phyloP scores from a whole-genome alignment of 2,888 invertebrate genomes.

The Mythimna pallens region DNA sequence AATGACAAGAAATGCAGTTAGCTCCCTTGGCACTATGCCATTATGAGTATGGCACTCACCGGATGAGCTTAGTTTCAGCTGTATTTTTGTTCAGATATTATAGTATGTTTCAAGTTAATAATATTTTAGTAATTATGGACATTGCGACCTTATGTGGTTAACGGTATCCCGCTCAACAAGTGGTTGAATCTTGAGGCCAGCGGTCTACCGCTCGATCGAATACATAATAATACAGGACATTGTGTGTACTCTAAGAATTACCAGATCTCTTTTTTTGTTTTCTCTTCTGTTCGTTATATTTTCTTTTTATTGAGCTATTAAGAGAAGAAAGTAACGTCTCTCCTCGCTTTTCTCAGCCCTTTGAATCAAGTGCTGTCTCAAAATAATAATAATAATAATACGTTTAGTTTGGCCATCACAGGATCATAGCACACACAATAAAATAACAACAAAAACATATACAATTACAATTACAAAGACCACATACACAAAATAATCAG shows the following conservation, averaged over 20 bases:
- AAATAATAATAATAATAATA: not conserved
- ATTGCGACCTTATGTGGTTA: constrained; percentile 62
- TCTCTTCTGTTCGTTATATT: not conserved
- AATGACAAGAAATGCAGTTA: constrained; percentile 68
- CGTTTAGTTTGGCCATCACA: too few species aligned
- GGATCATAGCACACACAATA: too few species aligned
- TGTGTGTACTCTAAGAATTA: constrained; percentile 22
- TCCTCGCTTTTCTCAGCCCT: too few species aligned
- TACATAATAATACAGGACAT: constrained; percentile 47
- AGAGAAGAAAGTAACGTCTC: not conserved
- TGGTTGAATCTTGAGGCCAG: constrained; percentile 69
- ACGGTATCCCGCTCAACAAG: constrained; percentile 70
- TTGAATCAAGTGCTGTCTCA: too few species aligned
- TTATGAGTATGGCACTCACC: constrained; percentile 65
- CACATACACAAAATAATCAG: too few species aligned
- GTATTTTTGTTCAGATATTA: constrained; percentile 59
- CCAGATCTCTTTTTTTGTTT: not conserved
- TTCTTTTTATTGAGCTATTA: not conserved
- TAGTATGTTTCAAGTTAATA: constrained; percentile 55
- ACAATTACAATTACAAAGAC: too few species aligned
- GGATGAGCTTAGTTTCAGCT: constrained; percentile 64
- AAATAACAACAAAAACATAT: too few species aligned
- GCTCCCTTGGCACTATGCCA: constrained; percentile 70
- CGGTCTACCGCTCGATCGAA: constrained; percentile 63
- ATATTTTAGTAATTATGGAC: constrained; percentile 50